Base-by-base conservation (phyloP, 1,140 invertebrate genomes). In the Pseudoatta argentina region DNA sequence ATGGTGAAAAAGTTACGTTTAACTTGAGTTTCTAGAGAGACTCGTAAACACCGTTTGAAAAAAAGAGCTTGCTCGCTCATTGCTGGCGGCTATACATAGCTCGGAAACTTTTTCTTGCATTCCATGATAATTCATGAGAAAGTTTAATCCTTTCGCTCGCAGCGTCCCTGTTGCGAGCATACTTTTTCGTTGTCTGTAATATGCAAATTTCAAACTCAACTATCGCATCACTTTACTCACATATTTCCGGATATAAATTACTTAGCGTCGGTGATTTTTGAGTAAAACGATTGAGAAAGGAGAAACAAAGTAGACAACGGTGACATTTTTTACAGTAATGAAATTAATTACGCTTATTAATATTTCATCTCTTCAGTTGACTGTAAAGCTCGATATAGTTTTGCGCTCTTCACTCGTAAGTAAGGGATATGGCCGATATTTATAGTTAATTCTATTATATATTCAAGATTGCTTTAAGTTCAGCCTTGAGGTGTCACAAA, bases 201-300 rank as follows among this genome's bases (percentile, higher is more conserved):
- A 81, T 71, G 64, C 27, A 81, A 69, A 71, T 81, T 81, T 55
- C 67, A 39, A 48, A 55, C 48, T 55, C 21, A 5, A 10, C 16
- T 34, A 30, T 53, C 27, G 16, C 30, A 18, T 39, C 39, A 67
- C 27, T 69, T 79, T 30, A 24, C n/a, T 8, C 48, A 55, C 77
- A 69, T 81, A 81, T 81, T 69, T 71, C 21, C n/a, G 64, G 48
- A 71, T 61, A 71, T 81, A 67, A 71, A 71, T 81, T 81, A 55
- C 27, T 71, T 69, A 39, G n/a, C n/a, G 66, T 69, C 21, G 5
- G 30, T 44, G 12, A 71, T 71, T 71, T 81, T 81, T 55, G n/a
- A 67, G 27, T 39, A 24, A 21, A 69, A n/a, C n/a, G 5, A 5
- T 67, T 39, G 12, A 8, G 39, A 69, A 53, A 53, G 24, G n/a